These are phyloP conservation scores for Pungitius pungitius DNA, from an alignment of 2,113 vertebrate species.

Conservation along the genomic window DNA sequence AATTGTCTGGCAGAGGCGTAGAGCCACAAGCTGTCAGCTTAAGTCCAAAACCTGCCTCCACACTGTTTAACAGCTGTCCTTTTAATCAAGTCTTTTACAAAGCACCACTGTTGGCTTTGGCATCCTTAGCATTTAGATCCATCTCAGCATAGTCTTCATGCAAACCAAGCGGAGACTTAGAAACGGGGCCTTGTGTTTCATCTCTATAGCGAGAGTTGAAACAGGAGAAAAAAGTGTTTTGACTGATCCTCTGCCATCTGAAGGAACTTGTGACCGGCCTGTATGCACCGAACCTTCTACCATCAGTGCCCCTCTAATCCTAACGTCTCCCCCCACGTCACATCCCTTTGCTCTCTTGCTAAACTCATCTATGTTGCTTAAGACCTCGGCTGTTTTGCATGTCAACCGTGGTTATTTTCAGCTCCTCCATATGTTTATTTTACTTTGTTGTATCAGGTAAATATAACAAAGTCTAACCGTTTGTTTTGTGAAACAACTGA, in stretches of 20 bases:
- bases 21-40: too few relatives aligned
- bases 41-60: not conserved
- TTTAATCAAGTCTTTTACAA: not conserved
- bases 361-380: constrained; percentile 27
- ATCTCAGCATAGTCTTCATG: not conserved
- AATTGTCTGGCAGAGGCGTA: too few relatives aligned
- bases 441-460: constrained; percentile 25
- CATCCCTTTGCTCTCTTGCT: constrained; percentile 7
- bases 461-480: constrained; percentile 33
- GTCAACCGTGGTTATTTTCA: constrained; percentile 11
- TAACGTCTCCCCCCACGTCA: constrained; percentile 27
- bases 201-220: constrained; percentile 54
- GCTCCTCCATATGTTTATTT: not conserved
- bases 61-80: constrained; percentile 1
- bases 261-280: constrained; percentile 65
- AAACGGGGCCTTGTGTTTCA: constrained; percentile 39
- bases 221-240: constrained; percentile 37
- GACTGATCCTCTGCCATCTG: constrained; percentile 57
- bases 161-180: not conserved
- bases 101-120: not conserved
- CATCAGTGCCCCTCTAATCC: constrained; percentile 23
- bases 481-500: constrained; percentile 21
- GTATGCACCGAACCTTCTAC: constrained; percentile 50
- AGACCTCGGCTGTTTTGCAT: constrained; percentile 46
- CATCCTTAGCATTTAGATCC: not conserved